Percentiles rank a stretch among this genome's conserved stretches.
Conservation (phyloP, 2,113 vertebrate genomes). For the Aegotheles bennettii region DNA sequence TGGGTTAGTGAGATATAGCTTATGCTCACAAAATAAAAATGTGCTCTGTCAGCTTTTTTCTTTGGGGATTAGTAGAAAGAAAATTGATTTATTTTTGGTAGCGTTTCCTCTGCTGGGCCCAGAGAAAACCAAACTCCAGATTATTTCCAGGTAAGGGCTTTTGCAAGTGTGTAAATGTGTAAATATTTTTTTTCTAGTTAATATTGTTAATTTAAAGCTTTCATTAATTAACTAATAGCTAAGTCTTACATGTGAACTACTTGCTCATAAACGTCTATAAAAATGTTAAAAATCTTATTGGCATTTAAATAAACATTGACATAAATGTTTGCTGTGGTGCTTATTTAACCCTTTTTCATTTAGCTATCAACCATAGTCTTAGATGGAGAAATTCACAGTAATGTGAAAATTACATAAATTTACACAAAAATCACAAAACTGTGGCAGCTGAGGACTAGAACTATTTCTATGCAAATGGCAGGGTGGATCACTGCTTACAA, state of each 20-base stretch:
- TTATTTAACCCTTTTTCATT: not conserved
- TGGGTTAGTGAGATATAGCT: not conserved
- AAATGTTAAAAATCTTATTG: not conserved
- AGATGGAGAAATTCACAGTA: not conserved
- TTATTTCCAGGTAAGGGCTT: not conserved
- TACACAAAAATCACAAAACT: too few relatives aligned
- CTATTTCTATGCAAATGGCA: not conserved
- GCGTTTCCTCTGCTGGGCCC: accelerated
- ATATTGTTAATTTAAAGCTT: not conserved
- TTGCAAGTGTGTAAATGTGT: not conserved
- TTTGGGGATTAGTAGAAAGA: not conserved
- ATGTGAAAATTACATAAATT: too few relatives aligned
- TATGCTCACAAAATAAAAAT: not conserved
- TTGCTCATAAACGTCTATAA: not conserved
- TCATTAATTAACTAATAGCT: not conserved
- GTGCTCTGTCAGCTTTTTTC: not conserved
- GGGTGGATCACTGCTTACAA: not conserved
- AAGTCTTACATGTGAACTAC: not conserved
- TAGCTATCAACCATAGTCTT: not conserved
- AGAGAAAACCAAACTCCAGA: not conserved
- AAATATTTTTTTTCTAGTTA: not conserved
- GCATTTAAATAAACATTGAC: not conserved
- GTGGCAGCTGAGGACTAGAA: not conserved
- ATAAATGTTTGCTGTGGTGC: not conserved
- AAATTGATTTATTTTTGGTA: not conserved